A percentile compares a stretch with the other conserved stretches of the same genome.
Evolutionary conservation across 2,797 vertebrate species (phyloP).

Genomic region (Enteromius thamalakanensis): DNA sequence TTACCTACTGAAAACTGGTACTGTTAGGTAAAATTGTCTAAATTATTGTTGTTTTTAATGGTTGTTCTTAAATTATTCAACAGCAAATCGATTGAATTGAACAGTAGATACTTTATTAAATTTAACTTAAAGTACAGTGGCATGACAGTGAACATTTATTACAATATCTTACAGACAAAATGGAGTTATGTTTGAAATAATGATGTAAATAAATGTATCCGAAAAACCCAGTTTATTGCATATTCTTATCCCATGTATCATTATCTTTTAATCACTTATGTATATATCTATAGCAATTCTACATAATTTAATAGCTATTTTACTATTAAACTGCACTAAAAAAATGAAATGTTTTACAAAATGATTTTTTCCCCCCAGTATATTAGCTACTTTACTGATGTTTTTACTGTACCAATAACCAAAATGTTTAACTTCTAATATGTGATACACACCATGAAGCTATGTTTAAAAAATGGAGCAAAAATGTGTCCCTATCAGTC

Average conservation of each 20-base stretch:
- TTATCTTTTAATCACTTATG: neutral
- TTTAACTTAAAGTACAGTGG: constrained; percentile 9
- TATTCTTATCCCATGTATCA: neutral
- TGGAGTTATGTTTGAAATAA: constrained; percentile 2
- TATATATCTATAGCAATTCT: neutral
- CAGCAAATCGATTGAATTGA: neutral
- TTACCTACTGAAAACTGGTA: too few species aligned
- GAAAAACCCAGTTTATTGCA: neutral
- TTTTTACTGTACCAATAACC: neutral
- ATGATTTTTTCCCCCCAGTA: neutral
- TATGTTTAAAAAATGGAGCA: neutral
- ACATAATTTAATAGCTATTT: neutral
- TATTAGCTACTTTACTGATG: neutral
- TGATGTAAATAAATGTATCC: neutral
- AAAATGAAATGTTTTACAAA: neutral
- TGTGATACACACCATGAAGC: neutral
- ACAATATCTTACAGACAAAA: neutral
- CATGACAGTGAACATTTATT: neutral
- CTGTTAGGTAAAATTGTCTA: neutral
- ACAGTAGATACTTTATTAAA: neutral
- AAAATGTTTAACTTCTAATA: neutral
- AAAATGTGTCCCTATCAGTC: neutral
- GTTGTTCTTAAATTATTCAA: neutral
- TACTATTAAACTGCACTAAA: neutral
- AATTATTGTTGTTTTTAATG: neutral